Evolutionary conservation across 2,888 invertebrate species (phyloP), one percentile per base, ranked within the genome.

Genomic region (Ormyrus rosae): DNA sequence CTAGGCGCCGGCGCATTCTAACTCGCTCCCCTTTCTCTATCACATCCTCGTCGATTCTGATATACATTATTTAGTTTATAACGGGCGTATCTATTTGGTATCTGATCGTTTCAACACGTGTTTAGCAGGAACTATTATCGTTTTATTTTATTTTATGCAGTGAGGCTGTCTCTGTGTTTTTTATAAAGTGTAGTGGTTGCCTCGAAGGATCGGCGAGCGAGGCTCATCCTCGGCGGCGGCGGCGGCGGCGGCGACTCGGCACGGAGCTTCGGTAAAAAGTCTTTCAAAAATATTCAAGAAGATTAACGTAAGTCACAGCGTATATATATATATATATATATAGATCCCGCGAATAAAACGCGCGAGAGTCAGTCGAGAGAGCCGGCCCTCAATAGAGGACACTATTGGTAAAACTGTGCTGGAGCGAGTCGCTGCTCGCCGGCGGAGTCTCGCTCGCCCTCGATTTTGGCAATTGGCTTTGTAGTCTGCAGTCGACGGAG

Each of bases 21-120:
- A 34, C 34, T 55, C 45, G 34, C 45, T n/a, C n/a, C 10, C 11
- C 45, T 68, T 48, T 60, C 34, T 19, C 13, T 53, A 64, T 78
- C 65, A 58, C 67, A 78, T 65, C 67, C 65, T 78, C 69, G 74
- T 74, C 78, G 73, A 78, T 61, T 67, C 46, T 34, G 55, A 65
- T 34, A 34, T 34, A 34, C 34, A 34, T 34, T 34, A 34, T 56
- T 13, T 13, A 73, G 60, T 64, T 69, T 68, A 34, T 4, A 73
- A 67, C 53, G 78, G 65, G 53, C 51, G 34, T 58, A 55, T 19
- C 73, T 82, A 82, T 82, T 82, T 82, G 80, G 80, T 80, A 69
- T 51, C 51, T 56, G 51, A 73, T 69, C 75, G 10, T 71, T 71
- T 79, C 53, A 69, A 34, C 60, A 34, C 34, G 34, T 34, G 67